Conservation (phyloP, 1,140 invertebrate species). For the Melipona quadrifasciata region DNA sequence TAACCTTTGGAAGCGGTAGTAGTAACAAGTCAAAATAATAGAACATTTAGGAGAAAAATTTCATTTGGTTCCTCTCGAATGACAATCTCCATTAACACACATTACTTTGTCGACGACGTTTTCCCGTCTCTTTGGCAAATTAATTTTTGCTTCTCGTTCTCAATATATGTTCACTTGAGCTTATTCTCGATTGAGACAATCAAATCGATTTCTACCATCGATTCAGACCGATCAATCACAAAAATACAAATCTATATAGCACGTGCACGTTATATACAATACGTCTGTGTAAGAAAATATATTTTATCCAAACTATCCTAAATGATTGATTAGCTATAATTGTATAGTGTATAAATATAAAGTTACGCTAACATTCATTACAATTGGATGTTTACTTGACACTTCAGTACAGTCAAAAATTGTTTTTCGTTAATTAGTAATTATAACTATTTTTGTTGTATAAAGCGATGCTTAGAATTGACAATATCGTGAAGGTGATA, state of each 20-base stretch:
- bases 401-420: neutral
- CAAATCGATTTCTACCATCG: neutral
- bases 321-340: slow-evolving; percentile 20
- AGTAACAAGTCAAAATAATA: neutral
- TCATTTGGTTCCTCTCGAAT: slow-evolving; percentile 23
- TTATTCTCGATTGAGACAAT: neutral
- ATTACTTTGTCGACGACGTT: slow-evolving; percentile 43
- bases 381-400: neutral
- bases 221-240: neutral
- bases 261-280: neutral
- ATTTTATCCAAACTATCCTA: neutral
- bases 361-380: neutral
- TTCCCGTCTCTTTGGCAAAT: slow-evolving; percentile 73
- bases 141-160: slow-evolving; percentile 63
- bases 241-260: neutral
- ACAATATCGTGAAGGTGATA: too few relatives aligned
- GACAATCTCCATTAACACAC: slow-evolving; percentile 37
- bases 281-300: slow-evolving; percentile 1
- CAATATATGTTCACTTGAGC: slow-evolving; percentile 28
- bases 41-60: neutral
- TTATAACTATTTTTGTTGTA: neutral
- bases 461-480: neutral
- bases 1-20: neutral
- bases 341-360: neutral
- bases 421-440: neutral